Base-by-base conservation (phyloP, 1,140 invertebrate species). In the Scaptomyza hsui region DNA sequence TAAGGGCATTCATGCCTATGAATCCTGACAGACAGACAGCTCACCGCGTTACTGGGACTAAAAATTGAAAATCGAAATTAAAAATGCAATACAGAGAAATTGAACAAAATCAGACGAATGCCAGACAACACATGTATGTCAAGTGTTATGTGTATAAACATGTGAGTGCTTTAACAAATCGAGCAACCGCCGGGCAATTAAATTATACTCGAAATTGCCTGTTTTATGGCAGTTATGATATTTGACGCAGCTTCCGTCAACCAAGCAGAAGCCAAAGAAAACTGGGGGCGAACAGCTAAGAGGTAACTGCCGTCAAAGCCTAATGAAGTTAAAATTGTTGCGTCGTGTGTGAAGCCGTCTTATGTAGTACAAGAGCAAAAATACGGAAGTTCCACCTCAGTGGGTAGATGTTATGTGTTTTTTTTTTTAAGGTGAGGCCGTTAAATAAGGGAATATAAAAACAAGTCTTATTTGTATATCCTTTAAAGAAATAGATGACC, bases 181-280 rank as follows among this genome's bases (percentile, higher is more conserved):
- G 16, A 13, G 15, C 13, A 56, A 55, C 41, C 29, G 37, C 12
- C 37, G 24, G 13, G 19, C 51, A 64, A 71, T 71, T 52, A 45
- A 65, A 64, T 71, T 71, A 65, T 35, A 42, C 51, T 16, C n/a
- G 57, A 44, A 56, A 42, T 26, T 49, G 26, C 45, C 51, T 71
- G 26, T 57, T 63, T 60, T 63, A 42, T 65, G 61, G 44, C 51
- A 71, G 68, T 47, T 67, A 65, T 44, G 68, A 52, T 57, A 72
- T 72, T 72, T 67, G 68, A 29, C 26, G 39, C 32, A 39, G 62
- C 53, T 67, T 72, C 68, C 68, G 62, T 52, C 59, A 64, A 26
- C 16, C 13, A 18, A 70, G 26, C 67, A 42, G 60, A 70, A 64
- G n/a, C 41, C 52, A 9, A 35, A 26, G 35, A 71, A 24, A 35